Conservation (phyloP, 2,888 invertebrate species). For the Scaptomyza polygonia region DNA sequence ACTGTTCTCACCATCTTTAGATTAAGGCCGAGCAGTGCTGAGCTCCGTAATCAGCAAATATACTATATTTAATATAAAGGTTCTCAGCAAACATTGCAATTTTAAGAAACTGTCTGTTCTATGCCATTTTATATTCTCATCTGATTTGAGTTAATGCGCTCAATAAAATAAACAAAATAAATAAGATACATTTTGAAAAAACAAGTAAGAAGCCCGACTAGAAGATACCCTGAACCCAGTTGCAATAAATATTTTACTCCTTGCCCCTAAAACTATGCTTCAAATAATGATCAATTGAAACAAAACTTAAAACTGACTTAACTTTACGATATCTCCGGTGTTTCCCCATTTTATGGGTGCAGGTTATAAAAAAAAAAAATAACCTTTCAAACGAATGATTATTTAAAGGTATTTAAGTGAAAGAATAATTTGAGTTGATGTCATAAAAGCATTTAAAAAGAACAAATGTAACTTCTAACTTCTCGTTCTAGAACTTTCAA, state of each 20-base stretch:
- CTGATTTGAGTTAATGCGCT: background rate
- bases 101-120: background rate
- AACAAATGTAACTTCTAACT: background rate
- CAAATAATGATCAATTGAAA: too few relatives aligned
- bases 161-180: background rate
- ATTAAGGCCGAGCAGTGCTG: background rate
- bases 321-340: too few relatives aligned
- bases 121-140: background rate
- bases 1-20: slow-evolving; percentile 11
- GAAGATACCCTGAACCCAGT: too few relatives aligned
- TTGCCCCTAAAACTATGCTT: too few relatives aligned
- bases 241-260: too few relatives aligned
- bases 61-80: background rate
- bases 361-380: background rate
- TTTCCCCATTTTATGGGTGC: too few relatives aligned
- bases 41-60: slow-evolving; percentile 19
- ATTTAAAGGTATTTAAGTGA: background rate
- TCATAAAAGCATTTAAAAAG: background rate
- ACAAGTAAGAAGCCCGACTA: too few relatives aligned
- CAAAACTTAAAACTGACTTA: too few relatives aligned
- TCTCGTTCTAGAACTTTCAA: background rate
- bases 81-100: background rate
- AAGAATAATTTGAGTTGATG: background rate
- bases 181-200: background rate
- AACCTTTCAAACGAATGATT: background rate